A percentile compares a stretch with the other conserved stretches of the same genome.
These are phyloP conservation scores for Thecocarcelia acutangulata DNA, from an alignment of 2,888 invertebrate genomes.

Conservation along the genomic window DNA sequence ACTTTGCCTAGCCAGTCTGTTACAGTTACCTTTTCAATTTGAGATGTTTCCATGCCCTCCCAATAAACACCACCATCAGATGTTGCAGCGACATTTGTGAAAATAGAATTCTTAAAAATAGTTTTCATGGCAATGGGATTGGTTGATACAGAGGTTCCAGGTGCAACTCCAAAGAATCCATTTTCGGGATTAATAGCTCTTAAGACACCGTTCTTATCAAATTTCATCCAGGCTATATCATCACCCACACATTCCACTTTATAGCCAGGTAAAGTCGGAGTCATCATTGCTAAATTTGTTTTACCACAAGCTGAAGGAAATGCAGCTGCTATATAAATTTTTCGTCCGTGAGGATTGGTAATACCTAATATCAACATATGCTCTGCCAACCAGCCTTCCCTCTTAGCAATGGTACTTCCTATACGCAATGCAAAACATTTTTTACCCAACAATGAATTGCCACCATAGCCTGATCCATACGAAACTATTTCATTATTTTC, in stretches of 20 bases:
- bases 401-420: constrained; percentile 95
- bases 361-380: constrained; percentile 99
- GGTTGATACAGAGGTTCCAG: constrained; percentile 93
- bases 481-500: constrained; percentile 81
- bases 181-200: constrained; percentile 99
- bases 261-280: constrained; percentile 95
- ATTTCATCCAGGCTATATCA: constrained; percentile 99
- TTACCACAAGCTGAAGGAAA: constrained; percentile 99
- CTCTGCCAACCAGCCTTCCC: constrained; percentile 99
- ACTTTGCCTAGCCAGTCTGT: constrained; percentile 92
- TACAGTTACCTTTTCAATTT: constrained; percentile 84
- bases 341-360: constrained; percentile 93
- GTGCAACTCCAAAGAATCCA: constrained; percentile 99
- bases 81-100: constrained; percentile 98
- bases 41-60: constrained; percentile 96
- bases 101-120: constrained; percentile 94
- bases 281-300: constrained; percentile 99
- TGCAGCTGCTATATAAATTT: constrained; percentile 97
- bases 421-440: constrained; percentile 98
- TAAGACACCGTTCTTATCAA: constrained; percentile 91
- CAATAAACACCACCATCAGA: constrained; percentile 98
- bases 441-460: constrained; percentile 97
- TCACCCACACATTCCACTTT: constrained; percentile 97
- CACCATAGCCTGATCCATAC: constrained; percentile 97
- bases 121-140: constrained; percentile 99